Percentiles rank a stretch among this genome's conserved stretches.
Evolutionary conservation across 2,888 invertebrate species (phyloP).

Genomic region (Digitonthophagus gazella): DNA sequence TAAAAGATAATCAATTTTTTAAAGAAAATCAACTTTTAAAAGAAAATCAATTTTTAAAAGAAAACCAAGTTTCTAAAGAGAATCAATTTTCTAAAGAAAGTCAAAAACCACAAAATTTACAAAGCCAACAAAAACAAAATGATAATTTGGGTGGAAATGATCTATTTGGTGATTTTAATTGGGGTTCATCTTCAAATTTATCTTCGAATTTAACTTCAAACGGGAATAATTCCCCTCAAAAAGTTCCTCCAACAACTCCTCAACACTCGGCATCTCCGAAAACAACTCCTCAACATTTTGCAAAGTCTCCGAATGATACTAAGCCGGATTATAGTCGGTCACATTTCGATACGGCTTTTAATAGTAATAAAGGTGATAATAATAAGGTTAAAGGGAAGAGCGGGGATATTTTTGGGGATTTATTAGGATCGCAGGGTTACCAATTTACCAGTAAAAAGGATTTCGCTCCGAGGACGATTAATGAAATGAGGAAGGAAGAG

Average conservation of each 20-base stretch:
- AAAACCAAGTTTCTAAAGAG: too few species aligned
- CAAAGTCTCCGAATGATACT: slow-evolving; percentile 47
- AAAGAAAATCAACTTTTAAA: too few species aligned
- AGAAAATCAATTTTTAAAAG: too few species aligned
- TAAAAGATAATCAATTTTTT: too few species aligned
- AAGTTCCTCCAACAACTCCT: slow-evolving; percentile 42
- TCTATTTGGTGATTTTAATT: slow-evolving; percentile 45
- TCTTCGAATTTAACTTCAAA: slow-evolving; percentile 30
- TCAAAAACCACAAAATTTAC: slow-evolving; percentile 29
- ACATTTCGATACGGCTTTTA: slow-evolving; percentile 62
- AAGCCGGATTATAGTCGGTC: slow-evolving; percentile 64
- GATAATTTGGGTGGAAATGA: background rate
- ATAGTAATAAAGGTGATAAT: slow-evolving; percentile 37
- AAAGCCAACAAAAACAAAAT: slow-evolving; percentile 47
- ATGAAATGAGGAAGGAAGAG: slow-evolving; percentile 88
- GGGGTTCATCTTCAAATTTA: slow-evolving; percentile 30
- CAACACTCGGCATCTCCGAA: slow-evolving; percentile 39
- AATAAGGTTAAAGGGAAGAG: slow-evolving; percentile 25
- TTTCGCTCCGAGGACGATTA: slow-evolving; percentile 82
- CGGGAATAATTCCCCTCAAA: slow-evolving; percentile 34
- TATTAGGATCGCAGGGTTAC: slow-evolving; percentile 87
- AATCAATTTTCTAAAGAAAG: slow-evolving; percentile 24
- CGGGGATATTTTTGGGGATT: slow-evolving; percentile 85
- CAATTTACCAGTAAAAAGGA: slow-evolving; percentile 72
- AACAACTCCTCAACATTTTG: slow-evolving; percentile 45